Conservation (phyloP, 1,140 invertebrate species). For the Drosophila albomicans region DNA sequence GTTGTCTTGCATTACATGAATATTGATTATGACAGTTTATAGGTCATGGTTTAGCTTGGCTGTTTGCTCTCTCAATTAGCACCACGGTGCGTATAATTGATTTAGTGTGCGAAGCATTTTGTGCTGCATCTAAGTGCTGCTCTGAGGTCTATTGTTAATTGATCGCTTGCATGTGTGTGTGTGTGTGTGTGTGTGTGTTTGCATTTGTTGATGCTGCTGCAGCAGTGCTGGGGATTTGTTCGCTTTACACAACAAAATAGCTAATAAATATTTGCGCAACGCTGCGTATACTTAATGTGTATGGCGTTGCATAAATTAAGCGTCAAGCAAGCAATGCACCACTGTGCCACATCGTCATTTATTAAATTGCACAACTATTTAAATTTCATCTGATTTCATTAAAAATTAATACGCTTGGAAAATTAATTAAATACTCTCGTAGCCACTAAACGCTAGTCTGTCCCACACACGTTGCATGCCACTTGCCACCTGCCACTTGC, state of each 20-base stretch:
- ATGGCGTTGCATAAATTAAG: constrained; percentile 71
- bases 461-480: constrained; percentile 2
- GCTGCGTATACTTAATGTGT: constrained; percentile 67
- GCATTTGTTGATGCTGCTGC: constrained; percentile 26
- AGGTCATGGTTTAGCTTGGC: constrained; percentile 3
- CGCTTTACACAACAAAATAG: constrained; percentile 43
- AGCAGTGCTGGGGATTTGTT: constrained; percentile 20
- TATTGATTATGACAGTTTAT: constrained; percentile 5
- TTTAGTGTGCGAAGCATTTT: constrained; percentile 54
- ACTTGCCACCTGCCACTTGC: constrained; percentile 2
- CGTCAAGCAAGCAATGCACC: constrained; percentile 18
- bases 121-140: constrained; percentile 37
- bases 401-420: constrained; percentile 55
- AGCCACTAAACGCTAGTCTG: constrained; percentile 50
- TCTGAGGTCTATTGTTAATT: constrained; percentile 44
- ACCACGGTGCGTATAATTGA: constrained; percentile 74
- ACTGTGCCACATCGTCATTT: constrained; percentile 19
- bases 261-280: constrained; percentile 78
- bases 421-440: constrained; percentile 66
- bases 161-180: constrained; percentile 15
- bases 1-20: neutral
- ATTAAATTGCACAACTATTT: constrained; percentile 51
- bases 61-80: constrained; percentile 61
- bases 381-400: constrained; percentile 66
- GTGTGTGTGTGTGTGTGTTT: constrained; percentile 25